Evolutionary conservation across 2,888 invertebrate species (phyloP).

Genomic region (Cordylochernes scorpioides): DNA sequence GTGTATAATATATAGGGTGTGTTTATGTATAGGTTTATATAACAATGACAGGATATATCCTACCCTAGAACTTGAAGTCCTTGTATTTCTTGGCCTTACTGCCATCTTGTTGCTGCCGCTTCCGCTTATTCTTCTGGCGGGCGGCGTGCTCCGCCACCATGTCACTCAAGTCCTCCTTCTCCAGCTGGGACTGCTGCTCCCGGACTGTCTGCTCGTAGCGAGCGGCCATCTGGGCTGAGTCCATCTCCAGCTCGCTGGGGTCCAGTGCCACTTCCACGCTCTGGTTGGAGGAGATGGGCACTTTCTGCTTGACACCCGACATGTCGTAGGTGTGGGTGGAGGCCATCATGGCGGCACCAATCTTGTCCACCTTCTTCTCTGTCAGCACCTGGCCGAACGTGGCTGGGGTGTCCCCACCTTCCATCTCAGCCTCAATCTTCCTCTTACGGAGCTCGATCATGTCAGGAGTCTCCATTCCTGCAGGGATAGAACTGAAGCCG

Average conservation of each 20-base stretch:
- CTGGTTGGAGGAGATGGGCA: too few species aligned
- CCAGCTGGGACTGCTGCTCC: constrained; percentile 61
- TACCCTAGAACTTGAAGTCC: constrained; percentile 93
- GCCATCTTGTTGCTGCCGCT: constrained; percentile 47
- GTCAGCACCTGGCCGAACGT: constrained; percentile 84
- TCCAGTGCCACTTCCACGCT: constrained; percentile 76
- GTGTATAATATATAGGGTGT: too few species aligned
- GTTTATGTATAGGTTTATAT: too few species aligned
- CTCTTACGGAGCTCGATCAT: constrained; percentile 90
- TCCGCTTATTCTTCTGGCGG: constrained; percentile 78
- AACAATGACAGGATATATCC: too few species aligned
- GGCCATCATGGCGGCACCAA: constrained; percentile 66
- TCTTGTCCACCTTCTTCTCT: constrained; percentile 67
- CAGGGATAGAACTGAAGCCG: constrained; percentile 62
- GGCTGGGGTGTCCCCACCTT: constrained; percentile 75
- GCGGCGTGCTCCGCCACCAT: constrained; percentile 97
- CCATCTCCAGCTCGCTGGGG: constrained; percentile 85
- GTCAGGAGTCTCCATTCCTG: constrained; percentile 92
- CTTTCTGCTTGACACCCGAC: too few species aligned
- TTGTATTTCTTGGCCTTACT: constrained; percentile 89
- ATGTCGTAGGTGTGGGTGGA: constrained; percentile 95
- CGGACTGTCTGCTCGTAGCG: constrained; percentile 84
- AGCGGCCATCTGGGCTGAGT: constrained; percentile 80
- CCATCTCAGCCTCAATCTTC: constrained; percentile 82
- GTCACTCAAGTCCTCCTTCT: constrained; percentile 83